Percentiles rank a stretch among this genome's conserved stretches.
These are phyloP conservation scores for Cantharis rustica DNA, from an alignment of 2,888 invertebrate genomes.

Conservation along the genomic window DNA sequence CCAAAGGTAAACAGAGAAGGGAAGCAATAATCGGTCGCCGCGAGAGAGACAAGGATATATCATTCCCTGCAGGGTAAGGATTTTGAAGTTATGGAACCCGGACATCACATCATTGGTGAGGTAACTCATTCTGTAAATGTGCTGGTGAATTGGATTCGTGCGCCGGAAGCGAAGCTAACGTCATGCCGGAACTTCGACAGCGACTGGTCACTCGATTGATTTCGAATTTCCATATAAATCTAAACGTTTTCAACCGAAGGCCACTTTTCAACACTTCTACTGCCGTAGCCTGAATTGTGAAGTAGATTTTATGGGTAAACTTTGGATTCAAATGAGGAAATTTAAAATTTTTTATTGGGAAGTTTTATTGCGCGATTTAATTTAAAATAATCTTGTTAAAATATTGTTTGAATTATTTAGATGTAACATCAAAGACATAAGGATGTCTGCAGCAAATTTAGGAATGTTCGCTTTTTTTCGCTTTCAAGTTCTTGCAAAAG, in stretches of 20 bases:
- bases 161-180: slow-evolving; percentile 41
- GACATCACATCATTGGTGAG: slow-evolving; percentile 32
- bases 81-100: slow-evolving; percentile 32
- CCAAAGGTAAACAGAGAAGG: slow-evolving; percentile 5
- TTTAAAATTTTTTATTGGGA: slow-evolving; percentile 4
- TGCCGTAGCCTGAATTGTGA: slow-evolving; percentile 42
- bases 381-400: not conserved
- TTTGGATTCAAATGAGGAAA: slow-evolving; percentile 23
- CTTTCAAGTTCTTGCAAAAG: not conserved
- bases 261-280: slow-evolving; percentile 44
- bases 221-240: slow-evolving; percentile 54
- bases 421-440: not conserved
- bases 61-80: slow-evolving; percentile 10
- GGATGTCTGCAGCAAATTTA: not conserved
- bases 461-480: not conserved
- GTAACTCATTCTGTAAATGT: slow-evolving; percentile 39
- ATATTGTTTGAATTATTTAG: not conserved
- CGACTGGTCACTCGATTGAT: slow-evolving; percentile 51
- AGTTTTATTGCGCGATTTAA: not conserved
- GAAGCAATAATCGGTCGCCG: not conserved
- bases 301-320: slow-evolving; percentile 19
- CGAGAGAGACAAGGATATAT: slow-evolving; percentile 19
- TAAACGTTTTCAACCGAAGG: slow-evolving; percentile 43
- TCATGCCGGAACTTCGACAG: slow-evolving; percentile 43
- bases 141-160: slow-evolving; percentile 42